Base-by-base conservation (phyloP, 2,888 invertebrate species). In the Noctuana brunneofusca region DNA sequence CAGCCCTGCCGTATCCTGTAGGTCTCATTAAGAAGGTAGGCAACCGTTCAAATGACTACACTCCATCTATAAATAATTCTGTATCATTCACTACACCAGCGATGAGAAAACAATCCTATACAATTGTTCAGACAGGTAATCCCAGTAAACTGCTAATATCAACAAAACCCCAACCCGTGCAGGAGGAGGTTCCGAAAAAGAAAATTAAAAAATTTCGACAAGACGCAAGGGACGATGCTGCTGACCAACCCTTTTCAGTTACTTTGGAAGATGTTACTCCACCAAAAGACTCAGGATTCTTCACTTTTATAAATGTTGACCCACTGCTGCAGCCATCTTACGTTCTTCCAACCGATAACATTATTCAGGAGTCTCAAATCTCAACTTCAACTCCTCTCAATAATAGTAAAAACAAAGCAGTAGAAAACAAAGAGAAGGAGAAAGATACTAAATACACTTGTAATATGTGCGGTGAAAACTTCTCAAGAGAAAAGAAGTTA, bases 301-400 rank as follows among this genome's bases (percentile, higher is more conserved):
- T 92, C 65, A 87, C 89, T 16, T 91, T 91, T 57, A 84, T 92
- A 3, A 92, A 90, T 70, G 84, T 92, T 3, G 91, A 92, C 72
- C 89, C 92, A 1, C 71, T 87, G 41, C 65, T 87, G 4, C 86
- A 88, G 64, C 88, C 91, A 0, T 86, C 87, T 0, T 91, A 90
- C 66, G 89, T 89, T 30, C 68, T 91, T 18, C 90, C 92, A 0
- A 89, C 87, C 0, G 75, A 84, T 68, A 89, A 83, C 66, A 87
- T 87, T 9, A 87, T 91, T 35, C 91, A 90, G 70, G 92, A 92
- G 70, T 86, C 92, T 0, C 89, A 89, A 73, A 89, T 89, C 64
- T 80, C 87, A 0, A 90, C 90, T 1, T 89, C 89, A 0, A 84
- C 84, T 1, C 70, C 80, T 18, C 41, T 18, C 0, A 66, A 73